Base-by-base conservation (phyloP, 1,140 invertebrate genomes). In the Matsumurasca onukii region DNA sequence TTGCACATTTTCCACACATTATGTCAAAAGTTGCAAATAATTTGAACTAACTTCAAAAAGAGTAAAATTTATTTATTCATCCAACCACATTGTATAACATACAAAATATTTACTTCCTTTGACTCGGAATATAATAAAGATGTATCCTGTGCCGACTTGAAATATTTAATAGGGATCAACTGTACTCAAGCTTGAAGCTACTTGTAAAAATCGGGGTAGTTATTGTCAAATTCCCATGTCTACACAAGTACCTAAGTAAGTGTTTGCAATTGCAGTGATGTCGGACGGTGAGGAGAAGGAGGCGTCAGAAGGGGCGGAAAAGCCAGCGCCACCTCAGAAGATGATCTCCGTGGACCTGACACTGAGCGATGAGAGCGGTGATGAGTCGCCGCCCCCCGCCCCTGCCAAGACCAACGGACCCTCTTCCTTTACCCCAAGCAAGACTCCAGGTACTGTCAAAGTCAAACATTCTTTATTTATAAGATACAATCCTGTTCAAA, bases 331-430 rank as follows among this genome's bases (percentile, higher is more conserved):
- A 20, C 66, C 49, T 31, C 77, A 77, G 71, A n/a, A n/a, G 77
- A 78, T 66, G 73, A 74, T 9, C 70, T 69, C 30, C 66, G 75
- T 76, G n/a, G 75, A 76, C 12, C 70, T 76, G 57, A 77, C 76
- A 0, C 69, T 77, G 1, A 77, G 76, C 66, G 75, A 77, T 61
- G 74, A 72, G 34, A 74, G 76, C 31, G 71, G 71, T 15, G 75
- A 75, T 15, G 75, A 75, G 20, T 64, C 68, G 15, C 25, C 63
- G 17, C 31, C 55, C 17, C n/a, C 22, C 15, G 13, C 62, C n/a
- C 12, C 55, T 2, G 20, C 27, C 1, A 31, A 20, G 2, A 59
- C 22, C 22, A 30, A 20, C 22, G 25, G 27, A 17, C 20, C 65
- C 31, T 48, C 13, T 39, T 49, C 63, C 3, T 31, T 15, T 13